Base-by-base conservation (phyloP, 2,797 vertebrate species). In the Spatula versicolor region DNA sequence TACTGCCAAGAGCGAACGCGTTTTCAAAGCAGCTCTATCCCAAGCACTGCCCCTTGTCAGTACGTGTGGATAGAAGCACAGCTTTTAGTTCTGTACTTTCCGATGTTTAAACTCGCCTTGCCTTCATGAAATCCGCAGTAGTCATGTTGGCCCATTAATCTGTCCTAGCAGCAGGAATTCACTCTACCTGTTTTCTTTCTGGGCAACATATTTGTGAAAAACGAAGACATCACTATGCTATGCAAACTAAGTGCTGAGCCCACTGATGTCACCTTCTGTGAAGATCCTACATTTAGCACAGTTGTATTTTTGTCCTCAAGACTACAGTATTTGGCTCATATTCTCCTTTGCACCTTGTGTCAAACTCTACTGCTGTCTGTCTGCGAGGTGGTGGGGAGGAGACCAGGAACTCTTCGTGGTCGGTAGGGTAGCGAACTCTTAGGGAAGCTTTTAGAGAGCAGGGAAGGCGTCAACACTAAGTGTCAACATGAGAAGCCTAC, bases 161-260 rank as follows among this genome's bases (percentile, higher is more conserved):
- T 91, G 78, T 88, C 92, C 88, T 52, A 14, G 28, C 48, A 15
- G 46, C 13, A 8, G 79, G 74, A 80, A 62, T 60, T 88, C 87
- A 26, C 88, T 80, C 74, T 56, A 54, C 83, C 85, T 4, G 0
- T 86, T 81, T 74, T 59, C 60, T 83, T 88, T 85, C 63, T 52
- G 91, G 90, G 88, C 93, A 41, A 90, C 35, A 22, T 80, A 93
- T 95, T 84, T 93, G 96, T 96, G 91, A 77, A 84, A 74, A 55
- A 76, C 13, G 84, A 93, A 88, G 93, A 90, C 96, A 96, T 95
- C 94, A 28, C 69, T 93, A 86, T 73, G 96, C 96, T 97, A 97
- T 97, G 96, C 97, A 97, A 97, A 94, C 91, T 35, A 55, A 95
- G 95, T 55, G 94, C 93, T 93, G 94, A 96, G 93, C 94, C 89